phyloP scores from a whole-genome alignment of 2,797 vertebrate species.

The Myoxocephalus aenaeus region DNA sequence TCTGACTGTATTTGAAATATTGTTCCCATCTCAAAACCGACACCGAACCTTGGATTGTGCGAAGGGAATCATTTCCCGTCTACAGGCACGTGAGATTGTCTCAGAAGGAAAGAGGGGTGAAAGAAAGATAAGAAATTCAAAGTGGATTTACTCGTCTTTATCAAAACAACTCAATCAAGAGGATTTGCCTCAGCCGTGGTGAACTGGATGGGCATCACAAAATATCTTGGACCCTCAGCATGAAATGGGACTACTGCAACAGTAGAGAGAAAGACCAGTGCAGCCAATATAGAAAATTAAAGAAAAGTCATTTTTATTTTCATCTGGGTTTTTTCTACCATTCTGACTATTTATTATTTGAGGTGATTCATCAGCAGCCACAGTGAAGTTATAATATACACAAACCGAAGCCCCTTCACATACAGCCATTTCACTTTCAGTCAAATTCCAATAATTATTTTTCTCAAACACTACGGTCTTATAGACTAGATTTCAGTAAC shows the following conservation, averaged over 20 bases:
- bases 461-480: conserved; percentile 14
- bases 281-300: conserved; percentile 61
- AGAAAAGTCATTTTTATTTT: conserved; percentile 77
- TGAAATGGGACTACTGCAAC: conserved; percentile 70
- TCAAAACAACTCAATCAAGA: conserved; percentile 63
- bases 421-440: conserved; percentile 31
- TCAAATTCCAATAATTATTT: conserved; percentile 14
- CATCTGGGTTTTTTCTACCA: conserved; percentile 72
- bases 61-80: conserved; percentile 60
- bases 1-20: conserved; percentile 65
- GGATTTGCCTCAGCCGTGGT: conserved; percentile 65
- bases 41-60: conserved; percentile 42
- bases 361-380: conserved; percentile 63
- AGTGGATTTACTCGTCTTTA: conserved; percentile 68
- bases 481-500: conserved; percentile 33
- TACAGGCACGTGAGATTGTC: conserved; percentile 41
- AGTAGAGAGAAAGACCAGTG: conserved; percentile 65
- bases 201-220: conserved; percentile 67
- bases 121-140: conserved; percentile 55
- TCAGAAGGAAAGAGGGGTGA: conserved; percentile 17
- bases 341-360: conserved; percentile 83
- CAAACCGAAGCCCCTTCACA: conserved; percentile 28
- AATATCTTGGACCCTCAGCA: conserved; percentile 66
- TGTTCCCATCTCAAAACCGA: conserved; percentile 53
- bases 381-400: conserved; percentile 31